Base-by-base conservation (phyloP, 2,113 vertebrate species). In the Anthoscopus minutus region DNA sequence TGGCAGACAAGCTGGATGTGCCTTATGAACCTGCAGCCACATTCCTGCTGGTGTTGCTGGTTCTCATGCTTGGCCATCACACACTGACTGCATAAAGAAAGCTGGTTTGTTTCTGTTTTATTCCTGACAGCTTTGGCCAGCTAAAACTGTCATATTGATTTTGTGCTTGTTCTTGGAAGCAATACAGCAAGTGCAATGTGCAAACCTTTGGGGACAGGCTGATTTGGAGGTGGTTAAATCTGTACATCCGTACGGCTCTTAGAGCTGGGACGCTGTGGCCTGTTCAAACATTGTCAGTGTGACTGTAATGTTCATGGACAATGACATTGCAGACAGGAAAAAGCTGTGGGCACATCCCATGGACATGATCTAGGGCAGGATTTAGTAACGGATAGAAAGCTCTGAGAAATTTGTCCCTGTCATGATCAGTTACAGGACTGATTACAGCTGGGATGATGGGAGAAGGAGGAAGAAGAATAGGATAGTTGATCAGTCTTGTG, bases 251-350 rank as follows among this genome's bases (percentile, higher is more conserved):
- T 51, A 19, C 1, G 2, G 12, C 31, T 79, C 6, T 44, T 37
- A 37, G 7, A 28, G 37, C 37, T 84, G 38, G 44, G 20, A 53
- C 0, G 0, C 30, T 51, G 31, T 40, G 27, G 10, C 19, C 18
- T 62, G 23, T 44, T 81, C 60, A 69, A 24, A 28, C 13, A 15
- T 5, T 57, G 22, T 22, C 30, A 20, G 10, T 35, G 37, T 27
- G 33, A 42, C 42, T 42, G 35, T 18, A 14, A 6, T 25, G 9
- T 21, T 65, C 45, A 8, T 9, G 31, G 15, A 44, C 31, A 73
- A 8, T 38, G 60, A 37, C 22, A 38, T 5, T 18, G 42, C 33
- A 93, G 51, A n/a, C n/a, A 2, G 4, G 30, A 2, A 9, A 50
- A 33, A 21, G 15, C 7, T 85, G 27, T 57, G 15, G 24, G 3